These are phyloP conservation scores for Centropus unirufus DNA, from an alignment of 2,113 vertebrate species.

Conservation along the genomic window DNA sequence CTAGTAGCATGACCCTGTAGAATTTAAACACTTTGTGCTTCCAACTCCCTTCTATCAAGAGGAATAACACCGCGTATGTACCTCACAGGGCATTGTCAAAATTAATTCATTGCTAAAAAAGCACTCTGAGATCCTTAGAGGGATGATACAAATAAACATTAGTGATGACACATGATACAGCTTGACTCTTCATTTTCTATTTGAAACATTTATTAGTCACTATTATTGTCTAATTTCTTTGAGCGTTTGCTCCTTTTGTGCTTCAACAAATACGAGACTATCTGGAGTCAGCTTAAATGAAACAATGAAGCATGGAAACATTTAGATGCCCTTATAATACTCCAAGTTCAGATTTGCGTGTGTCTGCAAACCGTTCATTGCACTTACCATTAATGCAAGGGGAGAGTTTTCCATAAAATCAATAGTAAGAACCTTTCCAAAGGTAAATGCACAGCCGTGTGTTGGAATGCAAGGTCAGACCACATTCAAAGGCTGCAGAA, in stretches of 20 bases:
- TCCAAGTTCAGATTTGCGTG: not conserved
- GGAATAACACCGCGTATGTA: not conserved
- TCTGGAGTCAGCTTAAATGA: not conserved
- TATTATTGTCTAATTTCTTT: not conserved
- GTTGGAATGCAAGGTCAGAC: not conserved
- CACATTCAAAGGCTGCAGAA: not conserved
- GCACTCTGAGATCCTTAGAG: constrained; percentile 48
- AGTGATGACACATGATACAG: constrained; percentile 22
- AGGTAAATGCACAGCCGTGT: not conserved
- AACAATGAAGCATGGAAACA: not conserved
- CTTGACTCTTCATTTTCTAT: constrained; percentile 13
- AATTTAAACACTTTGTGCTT: constrained; percentile 24
- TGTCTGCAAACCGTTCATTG: not conserved
- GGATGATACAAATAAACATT: constrained; percentile 38
- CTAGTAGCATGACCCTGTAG: not conserved
- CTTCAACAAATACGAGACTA: not conserved
- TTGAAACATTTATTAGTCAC: constrained; percentile 33
- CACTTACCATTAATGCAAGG: not conserved
- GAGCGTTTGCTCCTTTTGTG: not conserved
- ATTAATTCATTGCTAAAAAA: constrained; percentile 61
- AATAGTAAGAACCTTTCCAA: not conserved
- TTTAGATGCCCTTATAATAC: not conserved
- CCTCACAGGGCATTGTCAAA: constrained; percentile 55
- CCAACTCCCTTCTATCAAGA: not conserved
- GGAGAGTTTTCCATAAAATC: not conserved